Evolutionary conservation across 1,140 invertebrate genomes (phyloP).

Genomic region (Galendromus occidentalis): DNA sequence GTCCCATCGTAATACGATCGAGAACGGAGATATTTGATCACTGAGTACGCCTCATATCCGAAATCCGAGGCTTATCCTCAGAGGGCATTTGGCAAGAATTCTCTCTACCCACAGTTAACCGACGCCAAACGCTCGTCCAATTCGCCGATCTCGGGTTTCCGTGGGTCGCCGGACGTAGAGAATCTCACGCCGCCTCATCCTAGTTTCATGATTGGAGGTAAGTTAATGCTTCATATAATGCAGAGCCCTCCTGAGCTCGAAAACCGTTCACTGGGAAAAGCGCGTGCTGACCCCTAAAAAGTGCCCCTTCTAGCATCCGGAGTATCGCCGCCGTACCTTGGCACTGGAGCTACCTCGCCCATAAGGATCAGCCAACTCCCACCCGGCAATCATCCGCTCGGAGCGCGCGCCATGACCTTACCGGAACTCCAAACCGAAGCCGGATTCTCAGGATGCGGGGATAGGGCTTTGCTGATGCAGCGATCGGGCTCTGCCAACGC

Average conservation of each 20-base stretch:
- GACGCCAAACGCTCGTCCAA: background rate
- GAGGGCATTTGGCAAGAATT: too few species aligned
- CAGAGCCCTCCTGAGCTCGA: too few species aligned
- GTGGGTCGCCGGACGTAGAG: background rate
- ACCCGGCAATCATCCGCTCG: conserved; percentile 40
- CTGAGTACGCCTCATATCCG: too few species aligned
- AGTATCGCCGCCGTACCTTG: background rate
- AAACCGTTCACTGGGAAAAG: too few species aligned
- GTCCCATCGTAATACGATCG: background rate
- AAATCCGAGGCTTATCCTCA: too few species aligned
- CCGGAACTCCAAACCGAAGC: conserved; percentile 39
- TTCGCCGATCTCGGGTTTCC: background rate
- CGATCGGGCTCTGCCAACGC: conserved; percentile 18
- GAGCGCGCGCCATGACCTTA: conserved; percentile 47
- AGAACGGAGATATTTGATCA: background rate
- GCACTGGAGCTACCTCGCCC: background rate
- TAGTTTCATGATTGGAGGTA: background rate
- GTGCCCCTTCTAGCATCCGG: background rate
- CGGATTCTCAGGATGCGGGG: background rate
- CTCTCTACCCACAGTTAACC: background rate
- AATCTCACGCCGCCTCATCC: background rate
- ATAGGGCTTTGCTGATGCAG: conserved; percentile 9
- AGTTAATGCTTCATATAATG: too few species aligned
- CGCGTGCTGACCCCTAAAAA: too few species aligned
- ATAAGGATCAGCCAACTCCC: conserved; percentile 20